These are phyloP conservation scores for Phymanthus crucifer DNA, from an alignment of 92 coral and sea anemone species.

Conservation along the genomic window DNA sequence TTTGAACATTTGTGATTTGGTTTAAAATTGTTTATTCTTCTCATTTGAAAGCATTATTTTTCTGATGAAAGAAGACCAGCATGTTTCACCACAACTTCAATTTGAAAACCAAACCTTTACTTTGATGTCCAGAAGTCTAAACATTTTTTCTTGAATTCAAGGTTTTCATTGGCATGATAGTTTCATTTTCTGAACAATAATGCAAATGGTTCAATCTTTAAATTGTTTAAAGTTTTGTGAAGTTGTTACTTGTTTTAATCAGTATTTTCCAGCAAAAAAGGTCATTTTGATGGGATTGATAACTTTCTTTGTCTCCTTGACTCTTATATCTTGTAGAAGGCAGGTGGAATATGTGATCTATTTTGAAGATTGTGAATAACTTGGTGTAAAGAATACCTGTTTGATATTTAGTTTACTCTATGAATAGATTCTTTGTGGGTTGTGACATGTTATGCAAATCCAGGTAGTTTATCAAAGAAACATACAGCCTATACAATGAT, in stretches of 20 bases:
- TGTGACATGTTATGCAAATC: constrained; percentile 3
- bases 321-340: not conserved
- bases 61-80: no score
- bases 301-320: not conserved
- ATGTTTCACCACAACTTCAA: no score
- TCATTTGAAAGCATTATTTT: no score
- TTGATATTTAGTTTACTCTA: not conserved
- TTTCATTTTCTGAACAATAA: no score
- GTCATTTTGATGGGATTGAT: not conserved
- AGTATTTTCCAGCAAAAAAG: not conserved
- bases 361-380: not conserved
- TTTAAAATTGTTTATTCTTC: no score
- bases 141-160: no score
- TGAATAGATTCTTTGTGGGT: not conserved
- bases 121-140: no score
- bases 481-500: not conserved
- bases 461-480: not conserved
- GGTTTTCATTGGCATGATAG: no score
- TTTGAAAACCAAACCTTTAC: no score
- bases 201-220: not conserved
- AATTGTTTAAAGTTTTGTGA: no score
- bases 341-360: not conserved
- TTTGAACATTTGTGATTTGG: no score
- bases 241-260: not conserved
- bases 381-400: not conserved